phyloP scores from a whole-genome alignment of 2,113 vertebrate genomes.

The Phylloscopus whistleri region DNA sequence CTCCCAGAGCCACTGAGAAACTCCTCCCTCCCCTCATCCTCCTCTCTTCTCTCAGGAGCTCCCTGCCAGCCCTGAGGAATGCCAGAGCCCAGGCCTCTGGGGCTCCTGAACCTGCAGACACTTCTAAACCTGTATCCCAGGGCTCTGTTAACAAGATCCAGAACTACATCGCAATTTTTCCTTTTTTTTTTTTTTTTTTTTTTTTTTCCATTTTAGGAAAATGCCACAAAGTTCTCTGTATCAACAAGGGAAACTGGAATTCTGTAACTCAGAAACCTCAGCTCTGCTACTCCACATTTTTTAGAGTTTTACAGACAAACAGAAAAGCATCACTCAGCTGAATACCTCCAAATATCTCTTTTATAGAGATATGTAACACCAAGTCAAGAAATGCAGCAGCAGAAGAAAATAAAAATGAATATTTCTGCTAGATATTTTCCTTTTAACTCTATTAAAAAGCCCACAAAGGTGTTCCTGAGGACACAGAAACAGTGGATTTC shows the following conservation, averaged over 20 bases:
- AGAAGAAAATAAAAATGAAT: not conserved
- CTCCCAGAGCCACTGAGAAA: not conserved
- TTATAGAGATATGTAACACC: not conserved
- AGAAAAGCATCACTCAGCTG: not conserved
- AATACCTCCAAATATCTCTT: not conserved
- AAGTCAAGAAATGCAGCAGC: not conserved
- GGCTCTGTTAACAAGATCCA: not conserved
- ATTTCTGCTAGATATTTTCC: too few species aligned
- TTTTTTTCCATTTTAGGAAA: not conserved
- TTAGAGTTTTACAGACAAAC: not conserved
- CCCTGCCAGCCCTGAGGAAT: not conserved
- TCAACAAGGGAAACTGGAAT: not conserved
- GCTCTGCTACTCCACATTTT: not conserved
- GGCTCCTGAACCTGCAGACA: not conserved
- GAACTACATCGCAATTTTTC: accelerated
- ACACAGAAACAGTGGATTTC: not conserved
- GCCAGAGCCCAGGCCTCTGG: not conserved
- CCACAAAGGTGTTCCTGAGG: not conserved
- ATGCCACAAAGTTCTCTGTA: not conserved
- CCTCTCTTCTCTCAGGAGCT: not conserved
- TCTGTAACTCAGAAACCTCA: not conserved
- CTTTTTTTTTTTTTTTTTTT: not conserved
- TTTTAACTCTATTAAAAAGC: not conserved
- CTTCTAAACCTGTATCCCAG: not conserved
- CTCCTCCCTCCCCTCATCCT: accelerated